Evolutionary conservation across 1,140 invertebrate species (phyloP).

Genomic region (Conopomorpha cramerella): DNA sequence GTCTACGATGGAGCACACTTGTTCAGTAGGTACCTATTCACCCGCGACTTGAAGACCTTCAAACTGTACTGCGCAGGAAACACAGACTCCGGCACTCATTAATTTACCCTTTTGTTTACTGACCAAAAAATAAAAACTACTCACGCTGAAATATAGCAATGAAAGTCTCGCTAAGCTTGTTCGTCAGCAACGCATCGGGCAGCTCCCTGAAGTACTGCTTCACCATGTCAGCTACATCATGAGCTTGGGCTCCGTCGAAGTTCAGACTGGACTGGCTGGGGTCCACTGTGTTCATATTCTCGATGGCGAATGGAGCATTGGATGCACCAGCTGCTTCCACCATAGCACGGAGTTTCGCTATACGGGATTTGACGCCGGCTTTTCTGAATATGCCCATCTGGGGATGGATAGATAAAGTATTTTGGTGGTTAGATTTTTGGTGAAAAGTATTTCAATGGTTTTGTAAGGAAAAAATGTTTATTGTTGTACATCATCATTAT

Average conservation of each 20-base stretch:
- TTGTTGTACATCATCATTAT: too few species aligned
- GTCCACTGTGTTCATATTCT: conserved; percentile 58
- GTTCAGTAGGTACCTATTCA: too few species aligned
- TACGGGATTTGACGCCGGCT: conserved; percentile 87
- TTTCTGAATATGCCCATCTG: conserved; percentile 91
- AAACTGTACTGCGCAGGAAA: too few species aligned
- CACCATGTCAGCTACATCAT: conserved; percentile 93
- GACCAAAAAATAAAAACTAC: too few species aligned
- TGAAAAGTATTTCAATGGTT: too few species aligned
- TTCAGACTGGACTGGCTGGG: conserved; percentile 47
- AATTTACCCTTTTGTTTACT: too few species aligned
- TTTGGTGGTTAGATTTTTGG: too few species aligned
- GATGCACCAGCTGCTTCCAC: conserved; percentile 73
- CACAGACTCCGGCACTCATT: too few species aligned
- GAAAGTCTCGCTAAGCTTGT: conserved; percentile 93
- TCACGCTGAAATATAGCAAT: conserved; percentile 94
- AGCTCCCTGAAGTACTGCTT: conserved; percentile 96
- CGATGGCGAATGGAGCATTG: conserved; percentile 52
- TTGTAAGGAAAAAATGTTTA: too few species aligned
- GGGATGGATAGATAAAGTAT: too few species aligned
- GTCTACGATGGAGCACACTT: too few species aligned
- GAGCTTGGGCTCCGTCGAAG: conserved; percentile 84
- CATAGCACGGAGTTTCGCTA: conserved; percentile 81
- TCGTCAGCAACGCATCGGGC: conserved; percentile 90
- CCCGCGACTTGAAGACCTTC: too few species aligned